phyloP scores from a whole-genome alignment of 2,113 vertebrate species.

The Tylochromis polylepis region DNA sequence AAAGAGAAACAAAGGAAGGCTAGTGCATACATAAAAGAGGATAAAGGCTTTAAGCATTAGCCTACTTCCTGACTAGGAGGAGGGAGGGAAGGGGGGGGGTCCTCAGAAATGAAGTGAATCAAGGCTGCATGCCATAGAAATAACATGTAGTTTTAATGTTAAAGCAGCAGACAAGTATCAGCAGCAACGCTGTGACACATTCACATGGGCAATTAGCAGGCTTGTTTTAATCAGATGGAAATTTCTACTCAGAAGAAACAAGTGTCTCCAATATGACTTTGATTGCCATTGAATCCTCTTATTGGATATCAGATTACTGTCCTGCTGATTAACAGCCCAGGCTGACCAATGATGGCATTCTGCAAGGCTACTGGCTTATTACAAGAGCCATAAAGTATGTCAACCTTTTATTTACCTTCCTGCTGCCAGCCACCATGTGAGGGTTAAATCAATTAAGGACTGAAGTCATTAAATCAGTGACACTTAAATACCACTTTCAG shows the following conservation, averaged over 20 bases:
- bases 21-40: conserved; percentile 27
- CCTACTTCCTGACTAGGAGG: conserved; percentile 2
- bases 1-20: conserved; percentile 16
- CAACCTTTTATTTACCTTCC: neutral
- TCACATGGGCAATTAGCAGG: neutral
- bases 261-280: neutral
- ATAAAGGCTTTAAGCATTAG: conserved; percentile 46
- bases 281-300: conserved; percentile 21
- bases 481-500: conserved; percentile 6
- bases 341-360: neutral
- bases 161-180: neutral
- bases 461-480: neutral
- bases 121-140: neutral
- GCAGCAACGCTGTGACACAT: neutral
- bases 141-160: neutral
- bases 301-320: conserved; percentile 35
- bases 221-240: neutral
- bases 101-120: neutral
- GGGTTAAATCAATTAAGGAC: conserved; percentile 9
- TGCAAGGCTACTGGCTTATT: neutral
- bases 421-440: neutral
- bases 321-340: conserved; percentile 3
- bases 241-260: neutral
- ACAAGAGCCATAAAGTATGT: neutral
- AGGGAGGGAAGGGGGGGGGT: neutral